A percentile compares a stretch with the other conserved stretches of the same genome.
These are phyloP conservation scores for Clarias fuscus DNA, from an alignment of 2,797 vertebrate species.

Conservation along the genomic window DNA sequence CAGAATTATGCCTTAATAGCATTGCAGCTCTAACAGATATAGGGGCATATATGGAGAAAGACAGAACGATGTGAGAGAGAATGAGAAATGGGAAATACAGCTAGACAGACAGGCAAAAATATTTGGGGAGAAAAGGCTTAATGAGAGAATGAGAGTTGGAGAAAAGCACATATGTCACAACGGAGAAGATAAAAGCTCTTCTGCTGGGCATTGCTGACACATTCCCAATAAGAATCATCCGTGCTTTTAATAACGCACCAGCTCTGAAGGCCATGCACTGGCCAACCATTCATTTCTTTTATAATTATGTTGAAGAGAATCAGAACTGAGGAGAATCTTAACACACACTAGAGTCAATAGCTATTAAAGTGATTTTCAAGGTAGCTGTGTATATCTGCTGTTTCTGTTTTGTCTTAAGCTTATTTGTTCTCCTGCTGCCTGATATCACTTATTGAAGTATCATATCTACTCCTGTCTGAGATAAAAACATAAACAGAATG, in stretches of 20 bases:
- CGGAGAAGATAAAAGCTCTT: conserved; percentile 49
- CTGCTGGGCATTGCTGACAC: conserved; percentile 47
- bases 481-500: conserved; percentile 28
- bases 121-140: conserved; percentile 47
- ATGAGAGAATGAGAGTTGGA: conserved; percentile 41
- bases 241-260: conserved; percentile 54
- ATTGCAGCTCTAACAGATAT: neutral
- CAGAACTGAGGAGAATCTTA: conserved; percentile 43
- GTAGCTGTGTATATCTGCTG: conserved; percentile 13
- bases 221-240: conserved; percentile 54
- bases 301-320: conserved; percentile 50
- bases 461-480: conserved; percentile 8
- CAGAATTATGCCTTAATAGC: neutral
- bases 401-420: conserved; percentile 1
- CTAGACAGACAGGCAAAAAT: neutral
- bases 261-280: conserved; percentile 37
- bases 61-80: neutral
- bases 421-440: neutral
- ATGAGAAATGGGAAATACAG: neutral
- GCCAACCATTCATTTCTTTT: conserved; percentile 47
- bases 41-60: neutral
- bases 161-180: conserved; percentile 45
- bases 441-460: neutral
- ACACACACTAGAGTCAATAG: conserved; percentile 41
- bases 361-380: conserved; percentile 42